phyloP scores from a whole-genome alignment of 2,113 vertebrate genomes.

The Bombycilla garrulus region DNA sequence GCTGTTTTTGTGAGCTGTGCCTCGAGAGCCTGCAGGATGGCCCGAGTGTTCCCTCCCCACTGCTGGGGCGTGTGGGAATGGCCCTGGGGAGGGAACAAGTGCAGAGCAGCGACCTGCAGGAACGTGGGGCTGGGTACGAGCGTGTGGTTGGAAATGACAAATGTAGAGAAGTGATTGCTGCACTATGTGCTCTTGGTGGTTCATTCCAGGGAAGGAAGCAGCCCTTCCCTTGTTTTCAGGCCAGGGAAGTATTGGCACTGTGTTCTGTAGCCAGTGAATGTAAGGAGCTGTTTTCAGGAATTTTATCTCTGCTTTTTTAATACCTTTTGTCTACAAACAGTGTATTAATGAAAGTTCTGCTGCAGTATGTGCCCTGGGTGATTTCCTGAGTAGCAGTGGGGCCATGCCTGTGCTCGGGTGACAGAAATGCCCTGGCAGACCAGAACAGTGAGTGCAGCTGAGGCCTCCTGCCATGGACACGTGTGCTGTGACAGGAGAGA shows the following conservation, averaged over 20 bases:
- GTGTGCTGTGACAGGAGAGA: fast-evolving
- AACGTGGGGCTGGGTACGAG: fast-evolving
- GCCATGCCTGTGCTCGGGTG: neutral
- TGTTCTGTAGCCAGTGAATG: neutral
- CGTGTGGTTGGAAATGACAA: neutral
- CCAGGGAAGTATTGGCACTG: neutral
- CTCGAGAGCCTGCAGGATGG: neutral
- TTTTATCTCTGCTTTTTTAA: neutral
- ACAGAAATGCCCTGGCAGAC: neutral
- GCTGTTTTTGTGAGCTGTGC: neutral
- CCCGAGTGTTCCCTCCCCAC: neutral
- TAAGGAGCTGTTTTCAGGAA: neutral
- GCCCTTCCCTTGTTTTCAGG: neutral
- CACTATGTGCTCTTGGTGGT: neutral
- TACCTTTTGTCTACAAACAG: neutral
- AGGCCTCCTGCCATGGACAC: fast-evolving
- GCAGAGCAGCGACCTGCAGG: neutral
- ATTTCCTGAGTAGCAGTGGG: neutral
- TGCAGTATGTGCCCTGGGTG: neutral
- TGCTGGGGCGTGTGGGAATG: fast-evolving
- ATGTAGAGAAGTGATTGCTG: neutral
- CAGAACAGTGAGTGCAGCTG: fast-evolving
- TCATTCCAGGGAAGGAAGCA: constrained; percentile 7
- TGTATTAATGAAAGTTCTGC: neutral
- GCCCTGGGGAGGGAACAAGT: neutral